phyloP scores from a whole-genome alignment of 2,113 vertebrate genomes.

The Rousettus leschenaultii region DNA sequence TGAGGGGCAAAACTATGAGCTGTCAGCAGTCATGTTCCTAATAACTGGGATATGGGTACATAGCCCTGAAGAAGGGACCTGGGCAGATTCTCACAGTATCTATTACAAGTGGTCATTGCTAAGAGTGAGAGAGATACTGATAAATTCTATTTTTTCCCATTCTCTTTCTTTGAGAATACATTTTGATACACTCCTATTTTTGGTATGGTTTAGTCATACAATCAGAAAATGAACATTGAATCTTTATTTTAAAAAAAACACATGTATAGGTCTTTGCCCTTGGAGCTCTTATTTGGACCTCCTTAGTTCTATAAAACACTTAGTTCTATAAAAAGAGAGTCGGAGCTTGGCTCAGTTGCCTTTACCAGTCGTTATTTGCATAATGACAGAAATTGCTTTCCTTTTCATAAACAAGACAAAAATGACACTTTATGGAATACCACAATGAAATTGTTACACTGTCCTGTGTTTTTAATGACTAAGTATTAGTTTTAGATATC shows the following conservation, averaged over 20 bases:
- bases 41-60: fast-evolving
- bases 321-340: background rate
- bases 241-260: background rate
- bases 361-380: background rate
- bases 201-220: background rate
- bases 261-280: background rate
- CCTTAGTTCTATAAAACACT: background rate
- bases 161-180: background rate
- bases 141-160: background rate
- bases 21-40: background rate
- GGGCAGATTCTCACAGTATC: background rate
- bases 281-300: background rate
- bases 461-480: background rate
- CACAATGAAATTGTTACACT: background rate
- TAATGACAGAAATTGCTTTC: background rate
- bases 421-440: background rate
- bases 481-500: background rate
- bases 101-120: background rate
- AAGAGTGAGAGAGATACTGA: background rate
- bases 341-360: background rate
- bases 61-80: background rate
- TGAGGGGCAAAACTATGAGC: background rate
- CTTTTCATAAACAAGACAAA: background rate
- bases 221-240: background rate
- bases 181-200: background rate